phyloP scores from a whole-genome alignment of 2,113 vertebrate species.

The Phodopus roborovskii region DNA sequence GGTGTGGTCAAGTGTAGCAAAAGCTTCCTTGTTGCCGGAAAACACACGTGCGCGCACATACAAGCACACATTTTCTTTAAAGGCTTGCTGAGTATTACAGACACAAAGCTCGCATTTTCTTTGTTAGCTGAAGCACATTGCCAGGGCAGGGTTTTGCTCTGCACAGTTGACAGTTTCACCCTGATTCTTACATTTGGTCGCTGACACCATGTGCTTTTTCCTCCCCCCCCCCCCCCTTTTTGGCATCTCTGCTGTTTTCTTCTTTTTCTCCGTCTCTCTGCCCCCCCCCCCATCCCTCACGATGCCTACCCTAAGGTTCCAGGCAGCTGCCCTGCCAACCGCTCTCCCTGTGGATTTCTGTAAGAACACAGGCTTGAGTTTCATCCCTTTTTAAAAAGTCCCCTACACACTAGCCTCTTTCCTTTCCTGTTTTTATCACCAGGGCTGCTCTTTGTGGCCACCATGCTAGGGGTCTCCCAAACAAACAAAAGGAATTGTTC shows the following conservation, averaged over 20 bases:
- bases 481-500: not conserved
- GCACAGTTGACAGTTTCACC: constrained; percentile 10
- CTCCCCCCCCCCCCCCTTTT: constrained; percentile 32
- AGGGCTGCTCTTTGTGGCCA: not conserved
- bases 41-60: not conserved
- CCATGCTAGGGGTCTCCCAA: not conserved
- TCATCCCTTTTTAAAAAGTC: not conserved
- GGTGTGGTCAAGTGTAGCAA: not conserved
- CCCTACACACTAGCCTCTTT: not conserved
- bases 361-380: not conserved
- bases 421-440: not conserved
- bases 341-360: not conserved
- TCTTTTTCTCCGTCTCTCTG: constrained; percentile 50
- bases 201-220: constrained; percentile 45
- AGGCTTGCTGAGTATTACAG: not conserved
- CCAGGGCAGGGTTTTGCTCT: constrained; percentile 9
- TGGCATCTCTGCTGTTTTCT: constrained; percentile 44
- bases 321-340: not conserved
- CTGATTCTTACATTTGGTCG: constrained; percentile 25
- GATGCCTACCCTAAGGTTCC: not conserved
- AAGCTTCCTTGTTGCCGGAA: not conserved
- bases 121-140: constrained; percentile 42
- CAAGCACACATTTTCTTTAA: not conserved
- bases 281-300: not conserved
- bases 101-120: constrained; percentile 38